A percentile compares a stretch with the other conserved stretches of the same genome.
Evolutionary conservation across 1,140 invertebrate species (phyloP).

Genomic region (Hyposmocoma kahamanoa): DNA sequence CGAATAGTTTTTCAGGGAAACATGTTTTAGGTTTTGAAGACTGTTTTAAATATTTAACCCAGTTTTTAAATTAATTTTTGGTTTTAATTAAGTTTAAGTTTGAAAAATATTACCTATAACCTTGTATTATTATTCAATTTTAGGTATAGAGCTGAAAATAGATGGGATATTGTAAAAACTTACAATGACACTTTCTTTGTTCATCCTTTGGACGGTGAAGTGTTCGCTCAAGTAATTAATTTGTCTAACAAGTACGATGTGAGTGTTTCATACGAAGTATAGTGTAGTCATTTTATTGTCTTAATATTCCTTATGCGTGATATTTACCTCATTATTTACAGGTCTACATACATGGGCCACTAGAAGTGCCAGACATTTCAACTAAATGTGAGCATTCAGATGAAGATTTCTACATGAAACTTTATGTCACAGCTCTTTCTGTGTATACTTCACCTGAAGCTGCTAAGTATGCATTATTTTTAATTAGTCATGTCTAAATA

Average conservation of each 20-base stretch:
- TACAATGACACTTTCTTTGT: constrained; percentile 74
- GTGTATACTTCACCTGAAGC: constrained; percentile 65
- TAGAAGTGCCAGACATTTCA: constrained; percentile 75
- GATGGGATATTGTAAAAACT: constrained; percentile 69
- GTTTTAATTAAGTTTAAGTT: no score
- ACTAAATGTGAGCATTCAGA: constrained; percentile 69
- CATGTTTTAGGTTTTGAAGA: no score
- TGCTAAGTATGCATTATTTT: constrained; percentile 40
- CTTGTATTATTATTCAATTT: constrained; percentile 9
- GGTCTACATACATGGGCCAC: constrained; percentile 75
- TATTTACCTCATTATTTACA: constrained; percentile 21
- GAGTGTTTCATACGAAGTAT: constrained; percentile 35
- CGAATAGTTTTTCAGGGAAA: no score
- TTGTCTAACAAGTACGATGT: constrained; percentile 77
- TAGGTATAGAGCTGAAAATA: constrained; percentile 74
- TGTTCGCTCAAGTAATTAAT: constrained; percentile 81
- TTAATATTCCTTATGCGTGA: no score
- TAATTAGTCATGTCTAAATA: no score
- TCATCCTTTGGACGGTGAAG: constrained; percentile 80
- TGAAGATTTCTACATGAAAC: constrained; percentile 62
- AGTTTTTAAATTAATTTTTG: no score
- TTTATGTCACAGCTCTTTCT: constrained; percentile 62
- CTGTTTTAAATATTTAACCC: no score
- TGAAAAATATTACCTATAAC: no score
- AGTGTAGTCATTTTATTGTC: no score